Evolutionary conservation across 2,113 vertebrate genomes (phyloP).

Genomic region (Pavo muticus): DNA sequence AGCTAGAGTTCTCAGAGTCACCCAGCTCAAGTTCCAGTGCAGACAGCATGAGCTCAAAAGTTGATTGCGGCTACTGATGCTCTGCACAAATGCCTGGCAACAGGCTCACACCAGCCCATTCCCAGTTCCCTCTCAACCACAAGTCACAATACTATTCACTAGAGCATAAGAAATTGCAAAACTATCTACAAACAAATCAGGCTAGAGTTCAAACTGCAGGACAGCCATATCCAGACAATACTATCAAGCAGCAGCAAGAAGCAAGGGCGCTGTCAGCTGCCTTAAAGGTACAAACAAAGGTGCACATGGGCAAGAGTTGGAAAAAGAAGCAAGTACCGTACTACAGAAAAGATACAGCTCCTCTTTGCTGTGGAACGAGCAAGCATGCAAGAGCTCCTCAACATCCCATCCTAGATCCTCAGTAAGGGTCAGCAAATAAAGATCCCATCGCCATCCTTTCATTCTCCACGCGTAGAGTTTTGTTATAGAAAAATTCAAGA

Average conservation of each 20-base stretch:
- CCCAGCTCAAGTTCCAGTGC: not conserved
- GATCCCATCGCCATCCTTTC: not conserved
- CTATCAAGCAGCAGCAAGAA: not conserved
- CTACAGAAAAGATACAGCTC: not conserved
- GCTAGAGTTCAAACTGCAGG: not conserved
- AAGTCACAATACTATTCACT: not conserved
- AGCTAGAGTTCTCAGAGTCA: not conserved
- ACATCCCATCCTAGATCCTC: not conserved
- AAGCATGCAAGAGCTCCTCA: not conserved
- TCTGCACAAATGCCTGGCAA: not conserved
- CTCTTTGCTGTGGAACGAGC: not conserved
- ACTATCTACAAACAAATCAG: not conserved
- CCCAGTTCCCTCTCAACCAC: not conserved
- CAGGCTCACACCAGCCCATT: not conserved
- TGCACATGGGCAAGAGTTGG: not conserved
- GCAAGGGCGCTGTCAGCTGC: not conserved
- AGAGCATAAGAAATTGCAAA: not conserved
- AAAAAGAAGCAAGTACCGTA: not conserved
- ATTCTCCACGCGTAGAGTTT: fast-evolving
- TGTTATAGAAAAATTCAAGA: not conserved
- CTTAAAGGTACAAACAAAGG: not conserved
- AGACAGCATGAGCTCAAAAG: not conserved
- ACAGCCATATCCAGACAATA: not conserved
- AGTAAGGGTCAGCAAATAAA: not conserved
- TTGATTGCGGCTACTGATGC: not conserved